A percentile compares a stretch with the other conserved stretches of the same genome.
phyloP scores from a whole-genome alignment of 2,888 invertebrate genomes.

The Phaonia tiefii region DNA sequence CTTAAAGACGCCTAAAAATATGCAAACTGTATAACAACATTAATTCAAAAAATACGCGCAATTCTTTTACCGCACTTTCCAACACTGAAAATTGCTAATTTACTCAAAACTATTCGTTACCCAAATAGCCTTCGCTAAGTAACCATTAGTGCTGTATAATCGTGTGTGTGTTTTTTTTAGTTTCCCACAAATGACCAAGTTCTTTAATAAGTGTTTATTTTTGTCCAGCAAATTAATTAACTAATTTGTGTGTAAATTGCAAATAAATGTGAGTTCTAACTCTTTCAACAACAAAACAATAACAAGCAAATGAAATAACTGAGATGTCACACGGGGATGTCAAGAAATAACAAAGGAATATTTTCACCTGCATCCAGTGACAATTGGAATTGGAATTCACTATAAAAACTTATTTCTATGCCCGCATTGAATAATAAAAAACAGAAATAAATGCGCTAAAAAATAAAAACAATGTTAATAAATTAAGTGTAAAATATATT shows the following conservation, averaged over 20 bases:
- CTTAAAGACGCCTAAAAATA: too few species aligned
- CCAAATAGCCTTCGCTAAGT: background rate
- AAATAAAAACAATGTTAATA: background rate
- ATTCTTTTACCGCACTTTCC: too few species aligned
- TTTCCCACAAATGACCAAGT: conserved; percentile 67
- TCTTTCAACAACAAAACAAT: conserved; percentile 16
- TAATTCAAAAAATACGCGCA: too few species aligned
- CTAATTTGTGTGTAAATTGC: conserved; percentile 58
- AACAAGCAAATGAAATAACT: conserved; percentile 2
- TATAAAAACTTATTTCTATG: background rate
- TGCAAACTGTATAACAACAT: too few species aligned
- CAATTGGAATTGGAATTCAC: conserved; percentile 16
- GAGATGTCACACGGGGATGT: background rate
- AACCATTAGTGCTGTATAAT: conserved; percentile 43
- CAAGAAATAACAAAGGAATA: background rate
- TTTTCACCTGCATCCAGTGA: conserved; percentile 41
- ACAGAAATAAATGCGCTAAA: background rate
- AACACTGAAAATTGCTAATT: too few species aligned
- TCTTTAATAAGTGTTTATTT: conserved; percentile 67
- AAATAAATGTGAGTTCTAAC: conserved; percentile 66
- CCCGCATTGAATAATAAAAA: conserved; percentile 21
- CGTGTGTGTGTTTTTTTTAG: conserved; percentile 67
- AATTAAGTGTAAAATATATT: too few species aligned
- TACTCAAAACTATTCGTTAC: background rate
- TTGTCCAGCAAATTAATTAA: conserved; percentile 57